Base-by-base conservation (phyloP, 2,797 vertebrate species). In the Myoxocephalus aenaeus region DNA sequence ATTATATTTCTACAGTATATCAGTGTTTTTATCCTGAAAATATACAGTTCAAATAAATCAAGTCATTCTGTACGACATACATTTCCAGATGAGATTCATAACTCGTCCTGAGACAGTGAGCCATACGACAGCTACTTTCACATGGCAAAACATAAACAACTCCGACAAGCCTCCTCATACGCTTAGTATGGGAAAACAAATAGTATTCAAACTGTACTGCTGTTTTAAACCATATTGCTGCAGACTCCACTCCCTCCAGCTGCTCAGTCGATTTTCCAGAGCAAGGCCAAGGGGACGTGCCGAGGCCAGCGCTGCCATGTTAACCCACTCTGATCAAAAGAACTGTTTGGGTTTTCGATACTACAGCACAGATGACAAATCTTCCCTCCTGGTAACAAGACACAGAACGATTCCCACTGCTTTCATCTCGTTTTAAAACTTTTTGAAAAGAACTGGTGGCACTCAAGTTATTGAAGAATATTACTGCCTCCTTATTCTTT, bases 281-380 rank as follows among this genome's bases (percentile, higher is more conserved):
- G 51, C 65, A n/a, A 70, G 68, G 78, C 76, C 73, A 36, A 7
- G 20, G 78, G 80, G 71, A 77, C 17, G 0, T 13, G 53, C 65
- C 34, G 63, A 58, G 71, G 63, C 70, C 56, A 65, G 54, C 63
- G 51, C 63, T 71, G 71, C 76, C 71, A 56, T 74, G 82, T 74
- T 59, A 76, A 84, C 62, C 82, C 64, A 51, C 13, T 18, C 44
- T 48, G 79, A 84, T 84, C 76, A 87, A 82, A 86, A 76, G 73
- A 44, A 17, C 15, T 46, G 51, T 54, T 68, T 25, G 11, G 34
- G 63, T 63, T 34, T 84, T 76, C 42, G 20, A 80, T 64, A 17
- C 46, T 40, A 42, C 51, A 79, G 73, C 62, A 51, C 72, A 80
- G 70, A 86, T 51, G 58, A 73, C 73, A 81, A 76, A 68, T 68